Evolutionary conservation across 2,113 vertebrate genomes (phyloP).

Genomic region (Girardinichthys multiradiatus): DNA sequence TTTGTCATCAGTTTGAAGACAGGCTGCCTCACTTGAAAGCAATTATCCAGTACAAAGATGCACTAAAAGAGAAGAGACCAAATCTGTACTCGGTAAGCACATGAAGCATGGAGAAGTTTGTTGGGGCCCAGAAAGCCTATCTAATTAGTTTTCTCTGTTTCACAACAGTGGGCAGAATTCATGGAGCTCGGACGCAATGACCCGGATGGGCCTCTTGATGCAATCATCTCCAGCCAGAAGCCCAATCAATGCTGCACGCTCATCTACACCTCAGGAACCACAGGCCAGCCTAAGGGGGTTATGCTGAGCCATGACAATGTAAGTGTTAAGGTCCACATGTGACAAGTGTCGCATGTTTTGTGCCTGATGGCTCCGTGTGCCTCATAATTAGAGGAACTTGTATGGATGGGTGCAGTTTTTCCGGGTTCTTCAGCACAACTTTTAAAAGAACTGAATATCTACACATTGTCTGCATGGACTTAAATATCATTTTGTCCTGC

Average conservation of each 20-base stretch:
- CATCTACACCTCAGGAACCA: conserved; percentile 95
- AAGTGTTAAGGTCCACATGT: conserved; percentile 44
- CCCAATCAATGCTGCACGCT: conserved; percentile 91
- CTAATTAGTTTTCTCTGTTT: neutral
- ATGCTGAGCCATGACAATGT: conserved; percentile 98
- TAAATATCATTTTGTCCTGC: too few relatives aligned
- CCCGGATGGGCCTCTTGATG: conserved; percentile 77
- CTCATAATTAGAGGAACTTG: too few relatives aligned
- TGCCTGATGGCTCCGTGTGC: neutral
- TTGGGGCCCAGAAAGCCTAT: neutral
- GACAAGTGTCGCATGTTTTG: neutral
- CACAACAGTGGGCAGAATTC: conserved; percentile 88
- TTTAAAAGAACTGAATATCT: too few relatives aligned
- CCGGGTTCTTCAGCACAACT: too few relatives aligned
- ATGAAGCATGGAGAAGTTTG: neutral
- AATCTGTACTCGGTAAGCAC: conserved; percentile 87
- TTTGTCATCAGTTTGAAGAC: conserved; percentile 77
- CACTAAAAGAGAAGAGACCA: conserved; percentile 79
- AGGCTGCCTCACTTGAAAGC: conserved; percentile 87
- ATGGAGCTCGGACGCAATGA: conserved; percentile 83
- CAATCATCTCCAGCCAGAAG: conserved; percentile 83
- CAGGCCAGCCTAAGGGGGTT: conserved; percentile 89
- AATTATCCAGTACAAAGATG: conserved; percentile 87
- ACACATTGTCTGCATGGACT: too few relatives aligned
- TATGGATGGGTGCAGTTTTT: too few relatives aligned